A percentile compares a stretch with the other conserved stretches of the same genome.
Evolutionary conservation across 2,888 invertebrate species (phyloP).

Genomic region (Apamea epomidion): DNA sequence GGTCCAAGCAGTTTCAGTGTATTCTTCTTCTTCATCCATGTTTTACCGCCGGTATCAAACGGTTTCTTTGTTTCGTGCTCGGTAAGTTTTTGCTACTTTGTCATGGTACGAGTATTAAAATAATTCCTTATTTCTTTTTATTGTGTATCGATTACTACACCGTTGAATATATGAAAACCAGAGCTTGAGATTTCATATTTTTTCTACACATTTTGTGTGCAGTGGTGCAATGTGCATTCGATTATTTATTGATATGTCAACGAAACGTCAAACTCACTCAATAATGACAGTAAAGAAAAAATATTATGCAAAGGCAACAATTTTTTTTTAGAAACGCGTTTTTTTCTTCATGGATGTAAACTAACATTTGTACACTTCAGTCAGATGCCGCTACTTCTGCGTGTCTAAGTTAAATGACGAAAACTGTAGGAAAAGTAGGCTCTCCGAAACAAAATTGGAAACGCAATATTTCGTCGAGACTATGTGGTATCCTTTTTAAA

Average conservation of each 20-base stretch:
- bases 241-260: conserved; percentile 18
- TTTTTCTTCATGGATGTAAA: neutral
- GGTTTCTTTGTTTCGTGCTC: conserved; percentile 38
- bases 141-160: conserved; percentile 6
- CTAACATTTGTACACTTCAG: neutral
- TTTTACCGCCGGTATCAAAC: conserved; percentile 36
- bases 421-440: too few species aligned
- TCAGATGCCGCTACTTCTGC: neutral
- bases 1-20: conserved; percentile 81
- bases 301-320: neutral
- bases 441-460: too few species aligned
- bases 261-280: neutral
- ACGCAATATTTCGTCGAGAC: too few species aligned
- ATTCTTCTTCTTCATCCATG: conserved; percentile 86
- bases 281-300: neutral
- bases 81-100: conserved; percentile 14
- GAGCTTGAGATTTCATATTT: neutral
- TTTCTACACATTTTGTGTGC: conserved; percentile 27
- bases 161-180: neutral
- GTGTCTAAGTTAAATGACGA: too few species aligned
- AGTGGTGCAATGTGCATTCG: neutral
- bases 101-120: conserved; percentile 12
- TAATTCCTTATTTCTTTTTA: neutral
- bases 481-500: too few species aligned
- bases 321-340: neutral